Conservation (phyloP, 1,140 invertebrate species). For the Antheraea pernyi region DNA sequence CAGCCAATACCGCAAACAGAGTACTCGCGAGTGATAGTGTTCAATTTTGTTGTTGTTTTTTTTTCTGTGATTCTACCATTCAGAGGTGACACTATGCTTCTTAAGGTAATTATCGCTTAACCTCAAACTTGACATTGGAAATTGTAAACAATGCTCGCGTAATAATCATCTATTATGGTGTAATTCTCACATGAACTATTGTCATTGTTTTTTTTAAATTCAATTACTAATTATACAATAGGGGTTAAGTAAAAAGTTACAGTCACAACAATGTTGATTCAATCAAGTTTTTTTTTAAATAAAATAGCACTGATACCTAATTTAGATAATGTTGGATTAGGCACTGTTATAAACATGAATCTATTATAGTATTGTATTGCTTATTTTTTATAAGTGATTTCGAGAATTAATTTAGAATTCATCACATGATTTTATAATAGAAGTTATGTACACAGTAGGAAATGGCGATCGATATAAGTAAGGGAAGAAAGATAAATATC, state of each 20-base stretch:
- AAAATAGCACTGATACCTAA: not conserved
- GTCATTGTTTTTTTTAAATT: conserved; percentile 17
- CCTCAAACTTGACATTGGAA: conserved; percentile 32
- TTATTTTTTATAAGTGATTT: too few species aligned
- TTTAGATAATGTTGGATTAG: conserved; percentile 12
- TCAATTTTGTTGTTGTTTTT: conserved; percentile 34
- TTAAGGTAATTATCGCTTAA: conserved; percentile 40
- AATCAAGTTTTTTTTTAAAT: conserved; percentile 9
- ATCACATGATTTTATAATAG: too few species aligned
- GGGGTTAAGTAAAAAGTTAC: conserved; percentile 5
- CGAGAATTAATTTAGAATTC: too few species aligned
- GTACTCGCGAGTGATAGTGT: conserved; percentile 58
- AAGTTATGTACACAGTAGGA: too few species aligned
- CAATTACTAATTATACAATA: conserved; percentile 7
- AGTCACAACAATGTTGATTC: conserved; percentile 7
- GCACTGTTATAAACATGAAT: not conserved
- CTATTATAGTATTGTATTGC: too few species aligned
- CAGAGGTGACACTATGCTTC: conserved; percentile 30
- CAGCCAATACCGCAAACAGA: conserved; percentile 32
- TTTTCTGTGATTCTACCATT: conserved; percentile 20
- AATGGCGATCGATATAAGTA: too few species aligned
- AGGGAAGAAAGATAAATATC: too few species aligned
- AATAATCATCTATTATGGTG: conserved; percentile 22
- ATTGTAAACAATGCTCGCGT: conserved; percentile 30
- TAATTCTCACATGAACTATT: conserved; percentile 32